Percentiles rank a stretch among this genome's conserved stretches.
These are phyloP conservation scores for Microtus richardsoni DNA, from an alignment of 2,113 vertebrate species.

Conservation along the genomic window DNA sequence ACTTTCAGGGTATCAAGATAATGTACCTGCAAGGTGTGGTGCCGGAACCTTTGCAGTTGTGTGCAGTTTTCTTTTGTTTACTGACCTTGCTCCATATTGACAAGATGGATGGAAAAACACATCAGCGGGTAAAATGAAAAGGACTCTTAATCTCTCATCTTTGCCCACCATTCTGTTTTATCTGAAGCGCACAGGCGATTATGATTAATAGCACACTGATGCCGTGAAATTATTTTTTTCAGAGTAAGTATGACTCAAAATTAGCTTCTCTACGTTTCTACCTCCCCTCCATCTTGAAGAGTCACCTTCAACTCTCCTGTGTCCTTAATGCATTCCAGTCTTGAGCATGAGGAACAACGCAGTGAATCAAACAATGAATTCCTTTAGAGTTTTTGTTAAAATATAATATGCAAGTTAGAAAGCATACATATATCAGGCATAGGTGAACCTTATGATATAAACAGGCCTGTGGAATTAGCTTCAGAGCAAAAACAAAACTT, in stretches of 20 bases:
- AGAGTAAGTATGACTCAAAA: background rate
- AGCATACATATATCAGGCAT: background rate
- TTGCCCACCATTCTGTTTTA: background rate
- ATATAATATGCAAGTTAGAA: background rate
- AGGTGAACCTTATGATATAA: background rate
- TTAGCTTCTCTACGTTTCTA: background rate
- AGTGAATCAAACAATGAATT: background rate
- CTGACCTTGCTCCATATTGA: background rate
- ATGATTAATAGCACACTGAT: conserved; percentile 12
- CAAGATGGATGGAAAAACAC: conserved; percentile 34
- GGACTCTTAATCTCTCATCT: conserved; percentile 24
- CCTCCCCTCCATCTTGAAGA: background rate
- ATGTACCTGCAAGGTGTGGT: background rate
- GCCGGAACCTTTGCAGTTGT: background rate
- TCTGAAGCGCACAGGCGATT: background rate
- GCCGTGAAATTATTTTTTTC: conserved; percentile 4
- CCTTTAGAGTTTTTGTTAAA: background rate
- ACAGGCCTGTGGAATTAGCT: background rate
- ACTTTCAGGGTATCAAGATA: background rate
- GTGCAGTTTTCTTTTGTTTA: background rate
- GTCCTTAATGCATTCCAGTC: background rate
- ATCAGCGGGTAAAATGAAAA: background rate
- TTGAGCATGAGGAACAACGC: background rate
- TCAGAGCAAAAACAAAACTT: background rate
- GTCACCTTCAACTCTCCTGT: background rate